Evolutionary conservation across 2,113 vertebrate species (phyloP), one percentile per base, ranked within the genome.

Genomic region (Colius striatus): DNA sequence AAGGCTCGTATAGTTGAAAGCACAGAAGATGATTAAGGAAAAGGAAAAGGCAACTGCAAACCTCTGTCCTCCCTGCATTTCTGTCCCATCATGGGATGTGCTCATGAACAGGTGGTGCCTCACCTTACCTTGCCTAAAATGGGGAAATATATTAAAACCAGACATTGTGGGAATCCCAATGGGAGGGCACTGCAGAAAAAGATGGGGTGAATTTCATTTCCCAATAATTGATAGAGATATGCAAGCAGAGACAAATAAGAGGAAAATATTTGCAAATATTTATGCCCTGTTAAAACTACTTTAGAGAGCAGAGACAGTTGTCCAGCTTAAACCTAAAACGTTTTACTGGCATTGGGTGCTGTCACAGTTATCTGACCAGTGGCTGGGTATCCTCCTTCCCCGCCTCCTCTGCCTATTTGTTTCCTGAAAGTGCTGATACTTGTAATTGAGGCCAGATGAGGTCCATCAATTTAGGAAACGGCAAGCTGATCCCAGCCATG

Each of bases 381-480:
- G 10, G 27, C 16, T 30, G 25, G 4, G 5, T 26, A 2, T 60
- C 61, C 53, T 74, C 36, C 51, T 62, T 89, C 45, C 12, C n/a
- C 1, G 0, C 75, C 27, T 75, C 58, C 60, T 55, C 47, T 71
- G 83, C 81, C 48, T 67, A 4, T 47, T 84, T 93, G 41, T 70
- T 75, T 55, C 18, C 63, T 84, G 76, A 80, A 82, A 91, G 70
- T 84, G 87, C 82, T 93, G 88, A 25, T 94, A n/a, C 87, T 87
- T 12, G 4, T 94, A 94, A 94, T 89, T 83, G 95, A 77, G 84
- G 95, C 76, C 96, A 93, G 85, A 66, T 94, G 95, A 96, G 93
- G 91, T 93, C 54, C 53, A 50, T 62, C 89, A 41, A 45, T 91
- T 84, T 84, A 93, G 96, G 72, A 93, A 95, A 80, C 25, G 2